Conservation (phyloP, 2,888 invertebrate species). For the Tiliacea aurago region DNA sequence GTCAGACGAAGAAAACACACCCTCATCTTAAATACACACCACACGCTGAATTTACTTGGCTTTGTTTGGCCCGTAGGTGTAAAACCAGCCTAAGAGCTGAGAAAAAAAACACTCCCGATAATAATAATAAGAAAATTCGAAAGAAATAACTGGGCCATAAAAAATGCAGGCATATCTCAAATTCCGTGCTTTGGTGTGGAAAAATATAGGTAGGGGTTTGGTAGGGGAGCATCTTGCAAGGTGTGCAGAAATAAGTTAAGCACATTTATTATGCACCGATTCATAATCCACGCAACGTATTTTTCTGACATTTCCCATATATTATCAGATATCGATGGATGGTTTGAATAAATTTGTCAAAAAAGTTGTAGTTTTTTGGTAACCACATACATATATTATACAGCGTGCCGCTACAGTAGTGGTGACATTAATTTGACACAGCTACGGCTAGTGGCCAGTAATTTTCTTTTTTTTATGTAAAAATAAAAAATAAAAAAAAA, state of each 20-base stretch:
- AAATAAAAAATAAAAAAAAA: too few relatives aligned
- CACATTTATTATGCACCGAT: background rate
- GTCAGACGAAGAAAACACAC: too few relatives aligned
- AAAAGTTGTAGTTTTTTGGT: background rate
- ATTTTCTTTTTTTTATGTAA: too few relatives aligned
- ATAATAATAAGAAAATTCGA: background rate
- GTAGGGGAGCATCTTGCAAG: background rate
- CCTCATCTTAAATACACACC: too few relatives aligned
- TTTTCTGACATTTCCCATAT: slow-evolving; percentile 4
- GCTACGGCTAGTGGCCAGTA: too few relatives aligned
- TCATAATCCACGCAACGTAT: background rate
- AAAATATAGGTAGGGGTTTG: background rate
- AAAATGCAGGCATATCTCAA: slow-evolving; percentile 4
- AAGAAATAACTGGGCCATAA: background rate
- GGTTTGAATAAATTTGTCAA: too few relatives aligned
- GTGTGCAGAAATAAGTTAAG: slow-evolving; percentile 13
- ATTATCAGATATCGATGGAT: background rate
- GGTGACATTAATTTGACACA: too few relatives aligned
- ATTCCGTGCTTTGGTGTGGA: background rate
- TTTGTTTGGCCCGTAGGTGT: too few relatives aligned
- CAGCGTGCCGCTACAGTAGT: too few relatives aligned
- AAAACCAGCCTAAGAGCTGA: too few relatives aligned
- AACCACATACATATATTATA: background rate
- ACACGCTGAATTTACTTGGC: too few relatives aligned
- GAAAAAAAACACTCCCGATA: too few relatives aligned